phyloP scores from a whole-genome alignment of 2,113 vertebrate species.

The Eptesicus fuscus region DNA sequence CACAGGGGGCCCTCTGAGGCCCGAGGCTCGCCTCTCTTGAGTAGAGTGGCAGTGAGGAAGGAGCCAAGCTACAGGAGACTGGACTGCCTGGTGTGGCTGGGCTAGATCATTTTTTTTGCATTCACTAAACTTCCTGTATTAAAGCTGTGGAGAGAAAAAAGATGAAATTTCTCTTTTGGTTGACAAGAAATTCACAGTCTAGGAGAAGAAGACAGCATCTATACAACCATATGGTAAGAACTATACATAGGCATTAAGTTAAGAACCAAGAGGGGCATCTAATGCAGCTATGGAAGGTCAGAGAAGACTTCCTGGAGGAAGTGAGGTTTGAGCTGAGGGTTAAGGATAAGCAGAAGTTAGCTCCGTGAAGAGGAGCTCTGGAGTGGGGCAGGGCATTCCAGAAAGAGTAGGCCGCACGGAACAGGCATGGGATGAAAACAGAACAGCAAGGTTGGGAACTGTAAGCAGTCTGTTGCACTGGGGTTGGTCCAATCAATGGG shows the following conservation, averaged over 20 bases:
- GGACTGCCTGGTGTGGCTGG: background rate
- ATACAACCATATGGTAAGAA: background rate
- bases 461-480: background rate
- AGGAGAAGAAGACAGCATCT: background rate
- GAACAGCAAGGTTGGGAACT: background rate
- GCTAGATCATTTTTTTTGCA: background rate
- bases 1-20: background rate
- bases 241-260: background rate
- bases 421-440: background rate
- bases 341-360: background rate
- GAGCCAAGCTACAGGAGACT: background rate
- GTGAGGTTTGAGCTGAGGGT: background rate
- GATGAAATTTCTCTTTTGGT: background rate
- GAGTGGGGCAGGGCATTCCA: background rate
- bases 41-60: background rate
- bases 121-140: background rate
- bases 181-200: background rate
- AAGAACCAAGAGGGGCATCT: background rate
- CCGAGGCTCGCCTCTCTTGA: background rate
- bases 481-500: background rate
- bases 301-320: background rate
- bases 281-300: background rate
- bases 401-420: background rate
- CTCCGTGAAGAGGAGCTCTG: background rate
- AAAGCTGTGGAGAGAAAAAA: background rate